Evolutionary conservation across 2,113 vertebrate genomes (phyloP).

Genomic region (Marmota monax): DNA sequence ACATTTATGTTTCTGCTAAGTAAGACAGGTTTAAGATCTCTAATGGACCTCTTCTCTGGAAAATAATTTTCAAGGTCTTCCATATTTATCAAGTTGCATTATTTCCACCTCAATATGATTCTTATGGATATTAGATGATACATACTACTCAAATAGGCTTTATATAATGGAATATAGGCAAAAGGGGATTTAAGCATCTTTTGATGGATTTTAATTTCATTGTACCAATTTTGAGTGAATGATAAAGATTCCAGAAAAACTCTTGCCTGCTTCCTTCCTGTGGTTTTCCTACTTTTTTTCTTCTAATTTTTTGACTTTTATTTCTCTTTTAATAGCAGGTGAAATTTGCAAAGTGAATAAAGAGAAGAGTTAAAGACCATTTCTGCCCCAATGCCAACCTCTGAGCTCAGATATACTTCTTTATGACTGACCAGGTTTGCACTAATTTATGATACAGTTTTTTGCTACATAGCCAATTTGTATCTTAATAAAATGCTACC

Average conservation of each 20-base stretch:
- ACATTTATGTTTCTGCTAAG: background rate
- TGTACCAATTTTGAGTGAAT: background rate
- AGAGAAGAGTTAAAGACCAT: conserved; percentile 18
- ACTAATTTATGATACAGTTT: conserved; percentile 29
- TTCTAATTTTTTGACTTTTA: background rate
- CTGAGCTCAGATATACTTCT: background rate
- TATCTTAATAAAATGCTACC: conserved; percentile 30
- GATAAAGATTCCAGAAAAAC: background rate
- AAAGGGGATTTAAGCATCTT: background rate
- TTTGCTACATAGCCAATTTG: background rate
- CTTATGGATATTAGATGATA: background rate
- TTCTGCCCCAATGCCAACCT: conserved; percentile 5
- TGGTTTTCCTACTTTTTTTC: background rate
- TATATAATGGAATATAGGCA: conserved; percentile 34
- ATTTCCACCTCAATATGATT: conserved; percentile 23
- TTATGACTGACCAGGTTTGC: background rate
- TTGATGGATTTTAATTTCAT: background rate
- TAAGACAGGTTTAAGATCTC: background rate
- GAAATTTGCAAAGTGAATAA: conserved; percentile 15
- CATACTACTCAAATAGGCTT: background rate
- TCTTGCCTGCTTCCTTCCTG: background rate
- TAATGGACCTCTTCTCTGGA: background rate
- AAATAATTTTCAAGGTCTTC: conserved; percentile 45
- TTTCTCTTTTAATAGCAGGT: background rate
- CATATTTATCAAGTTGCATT: conserved; percentile 5